These are phyloP conservation scores for Frieseomelitta varia DNA, from an alignment of 1,140 invertebrate species.

Conservation along the genomic window DNA sequence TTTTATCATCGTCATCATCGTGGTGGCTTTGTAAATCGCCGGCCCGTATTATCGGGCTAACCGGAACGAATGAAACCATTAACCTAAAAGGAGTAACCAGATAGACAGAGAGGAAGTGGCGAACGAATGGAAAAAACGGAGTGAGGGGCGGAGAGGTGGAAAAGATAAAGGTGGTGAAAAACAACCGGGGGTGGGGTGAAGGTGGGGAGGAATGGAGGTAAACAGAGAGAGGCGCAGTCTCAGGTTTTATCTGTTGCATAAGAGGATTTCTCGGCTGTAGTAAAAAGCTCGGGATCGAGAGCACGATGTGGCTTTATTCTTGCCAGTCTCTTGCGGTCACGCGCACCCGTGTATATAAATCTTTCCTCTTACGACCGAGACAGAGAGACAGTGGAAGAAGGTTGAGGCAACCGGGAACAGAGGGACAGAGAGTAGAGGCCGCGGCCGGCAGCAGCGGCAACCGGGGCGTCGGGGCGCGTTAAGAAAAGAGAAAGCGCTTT, in stretches of 20 bases:
- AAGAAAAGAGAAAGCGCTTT: slow-evolving; percentile 37
- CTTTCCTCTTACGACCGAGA: slow-evolving; percentile 43
- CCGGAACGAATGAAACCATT: slow-evolving; percentile 10
- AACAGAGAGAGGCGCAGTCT: slow-evolving; percentile 15
- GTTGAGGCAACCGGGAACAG: too few relatives aligned
- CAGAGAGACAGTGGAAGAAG: not conserved
- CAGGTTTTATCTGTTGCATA: slow-evolving; percentile 54
- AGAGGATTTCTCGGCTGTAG: slow-evolving; percentile 62
- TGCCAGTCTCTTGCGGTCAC: slow-evolving; percentile 59
- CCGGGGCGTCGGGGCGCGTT: slow-evolving; percentile 12
- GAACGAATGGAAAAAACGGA: too few relatives aligned
- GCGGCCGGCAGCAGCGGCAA: not conserved
- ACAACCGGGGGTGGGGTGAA: not conserved
- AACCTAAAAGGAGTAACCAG: not conserved
- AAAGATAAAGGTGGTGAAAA: too few relatives aligned
- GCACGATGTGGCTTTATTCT: slow-evolving; percentile 59
- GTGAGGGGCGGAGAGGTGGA: not conserved
- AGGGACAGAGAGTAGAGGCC: not conserved
- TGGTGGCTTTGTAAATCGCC: not conserved
- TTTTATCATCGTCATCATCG: slow-evolving; percentile 6
- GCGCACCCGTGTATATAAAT: slow-evolving; percentile 53
- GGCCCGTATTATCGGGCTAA: not conserved
- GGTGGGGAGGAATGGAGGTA: slow-evolving; percentile 10
- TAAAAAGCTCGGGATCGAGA: slow-evolving; percentile 63
- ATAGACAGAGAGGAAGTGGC: not conserved